Evolutionary conservation across 2,888 invertebrate species (phyloP), one percentile per base, ranked within the genome.

Genomic region (Rhagonycha fulva): DNA sequence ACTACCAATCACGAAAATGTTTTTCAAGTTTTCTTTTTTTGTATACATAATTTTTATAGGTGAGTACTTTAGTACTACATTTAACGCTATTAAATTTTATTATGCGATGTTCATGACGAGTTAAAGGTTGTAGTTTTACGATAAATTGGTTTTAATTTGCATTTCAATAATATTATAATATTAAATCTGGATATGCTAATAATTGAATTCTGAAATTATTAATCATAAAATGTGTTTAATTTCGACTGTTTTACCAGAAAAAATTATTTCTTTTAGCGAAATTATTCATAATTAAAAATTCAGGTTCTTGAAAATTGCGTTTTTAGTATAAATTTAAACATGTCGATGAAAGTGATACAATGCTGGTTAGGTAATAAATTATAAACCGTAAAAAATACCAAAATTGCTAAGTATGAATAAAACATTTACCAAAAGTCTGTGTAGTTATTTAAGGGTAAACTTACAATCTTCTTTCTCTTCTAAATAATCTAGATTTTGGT

Each of bases 401-500:
- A 24, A 66, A 24, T 66, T 66, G 63, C 26, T 26, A 66, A 23
- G 63, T 66, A 24, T 23, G 26, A 23, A 26, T 66, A 24, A 66
- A 66, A 26, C 63, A 66, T 26, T 66, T 66, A 66, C 24, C 23
- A 66, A 66, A 66, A 9, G 26, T 66, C 23, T 24, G 63, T 66
- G 62, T 69, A 79, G 79, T 78, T 75, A 79, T 75, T 79, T 78
- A 76, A 79, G 76, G 47, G 76, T 76, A 74, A 78, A 75, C 78
- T 75, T 76, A 76, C 77, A 72, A 79, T 80, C 79, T 79, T 79
- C 77, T 71, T 76, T 74, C 76, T 78, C 77, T 76, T 72, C 76
- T 77, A 80, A 80, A 78, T 78, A 79, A 73, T 78, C 74, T 70
- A 77, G 77, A 80, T 80, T 80, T 78, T 77, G 80, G 78, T 80